Evolutionary conservation across 2,888 invertebrate species (phyloP), one percentile per base, ranked within the genome.

Genomic region (Trachelus iudaicus): DNA sequence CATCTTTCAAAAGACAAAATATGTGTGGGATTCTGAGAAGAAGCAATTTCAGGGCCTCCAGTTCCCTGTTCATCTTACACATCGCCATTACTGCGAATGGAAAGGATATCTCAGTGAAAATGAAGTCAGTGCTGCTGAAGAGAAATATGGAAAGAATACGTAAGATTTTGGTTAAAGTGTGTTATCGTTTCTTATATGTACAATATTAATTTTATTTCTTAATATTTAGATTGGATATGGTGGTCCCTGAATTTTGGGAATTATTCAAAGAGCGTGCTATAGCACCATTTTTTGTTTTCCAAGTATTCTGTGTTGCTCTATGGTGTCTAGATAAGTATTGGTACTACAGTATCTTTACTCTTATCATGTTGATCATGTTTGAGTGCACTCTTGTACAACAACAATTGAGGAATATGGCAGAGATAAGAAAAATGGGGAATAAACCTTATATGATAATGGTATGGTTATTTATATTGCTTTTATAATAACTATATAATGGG

Each of bases 311-410:
- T 89, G 99, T 99, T 73, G 97, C 96, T 15, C 93, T 99, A 3
- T 99, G 99, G 99, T 99, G 99, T 92, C 93, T 99, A 84, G 99
- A 99, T 90, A 98, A 98, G 90, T 99, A 98, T 92, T 98, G 98
- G 98, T 97, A 98, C 91, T 99, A 99, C 92, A 98, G 98, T 77
- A 94, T 99, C 80, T 99, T 99, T 91, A 99, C 99, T 0, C 94
- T 99, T 1, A 94, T 97, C 76, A 99, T 99, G 99, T 93, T 99
- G 78, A 95, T 99, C 35, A 95, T 98, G 87, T 99, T 99, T 90
- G 99, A 99, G 92, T 99, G 98, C 85, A 99, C 99, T 0, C 93
- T 99, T 77, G 99, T 99, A 0, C 98, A 99, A 86, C 99, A 99
- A 90, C 99, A 99, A 90, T 92, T 99, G 77, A 94, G 97, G 82